phyloP scores from a whole-genome alignment of 2,888 invertebrate genomes.

The Ypsolopha sequella region DNA sequence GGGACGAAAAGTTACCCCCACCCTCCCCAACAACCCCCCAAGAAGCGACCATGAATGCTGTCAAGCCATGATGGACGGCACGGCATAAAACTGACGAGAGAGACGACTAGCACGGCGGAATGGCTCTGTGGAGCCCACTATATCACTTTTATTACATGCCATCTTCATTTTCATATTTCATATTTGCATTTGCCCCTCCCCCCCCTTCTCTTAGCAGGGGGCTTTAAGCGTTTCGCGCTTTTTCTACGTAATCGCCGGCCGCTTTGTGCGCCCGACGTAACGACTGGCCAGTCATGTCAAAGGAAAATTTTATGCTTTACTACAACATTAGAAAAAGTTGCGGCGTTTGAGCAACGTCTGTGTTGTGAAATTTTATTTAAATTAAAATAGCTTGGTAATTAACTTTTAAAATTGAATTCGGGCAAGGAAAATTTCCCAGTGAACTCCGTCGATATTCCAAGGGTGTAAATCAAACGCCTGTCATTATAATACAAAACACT shows the following conservation, averaged over 20 bases:
- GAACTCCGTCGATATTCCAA: no score
- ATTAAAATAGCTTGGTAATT: not conserved
- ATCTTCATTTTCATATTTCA: conserved; percentile 77
- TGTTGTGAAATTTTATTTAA: not conserved
- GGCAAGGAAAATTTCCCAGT: not conserved
- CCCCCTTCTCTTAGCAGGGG: conserved; percentile 10
- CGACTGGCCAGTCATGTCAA: conserved; percentile 36
- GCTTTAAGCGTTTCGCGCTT: conserved; percentile 58
- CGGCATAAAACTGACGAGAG: conserved; percentile 82
- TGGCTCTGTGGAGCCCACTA: conserved; percentile 83
- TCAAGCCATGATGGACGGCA: conserved; percentile 80
- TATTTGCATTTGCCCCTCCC: conserved; percentile 64
- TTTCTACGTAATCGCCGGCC: conserved; percentile 54
- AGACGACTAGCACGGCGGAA: conserved; percentile 75
- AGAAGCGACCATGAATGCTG: conserved; percentile 72
- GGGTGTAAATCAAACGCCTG: not conserved
- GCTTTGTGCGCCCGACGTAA: conserved; percentile 46
- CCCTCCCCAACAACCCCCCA: conserved; percentile 22
- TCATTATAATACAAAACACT: conserved; percentile 15
- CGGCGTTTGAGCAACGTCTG: not conserved
- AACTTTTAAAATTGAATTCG: not conserved
- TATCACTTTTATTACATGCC: conserved; percentile 85
- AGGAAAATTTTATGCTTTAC: conserved; percentile 32
- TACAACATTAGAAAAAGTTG: not conserved
- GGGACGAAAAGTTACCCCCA: conserved; percentile 6